Evolutionary conservation across 2,113 vertebrate genomes (phyloP), one percentile per base, ranked within the genome.

Genomic region (Catharus fuscescens): DNA sequence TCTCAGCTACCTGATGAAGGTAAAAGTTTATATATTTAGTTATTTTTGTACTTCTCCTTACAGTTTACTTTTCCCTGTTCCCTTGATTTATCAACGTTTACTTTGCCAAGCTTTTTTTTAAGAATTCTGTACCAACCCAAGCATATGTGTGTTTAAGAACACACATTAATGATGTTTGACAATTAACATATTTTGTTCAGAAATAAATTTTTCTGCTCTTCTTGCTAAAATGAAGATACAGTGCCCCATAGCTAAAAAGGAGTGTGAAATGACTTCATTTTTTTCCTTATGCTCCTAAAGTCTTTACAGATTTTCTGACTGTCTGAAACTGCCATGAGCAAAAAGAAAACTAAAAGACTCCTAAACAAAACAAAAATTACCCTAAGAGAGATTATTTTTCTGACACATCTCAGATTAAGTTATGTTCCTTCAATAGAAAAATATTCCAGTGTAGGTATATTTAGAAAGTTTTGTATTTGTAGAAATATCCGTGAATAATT

Each of bases 1-100:
- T 96, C 98, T 99, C 17, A 91, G 97, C 92, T 99, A 98, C 85
- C 96, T 99, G 85, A 99, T 99, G 98, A 99, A 99, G 99, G 99
- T 99, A 96, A 86, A 32, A 80, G 7, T 60, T 76, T 25, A 7
- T 5, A 5, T 86, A 7, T 7, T 7, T 5, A 5, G 85, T 82
- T 56, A 26, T 24, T 24, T 57, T 6, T 7, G 0, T 61, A 10
- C 4, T 80, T 90, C 79, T 89, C 21, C 56, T 56, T 83, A 15
- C 14, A 21, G 14, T 17, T 69, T 59, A 48, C 53, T 71, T 76
- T n/a, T 80, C 34, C 64, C 21, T 29, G 6, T 83, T 72, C 26
- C 24, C 32, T 86, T 64, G 13, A 44, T 81, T 71, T 78, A 64
- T 44, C n/a, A 67, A 19, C 15, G 12, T 69, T 71, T 61, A n/a